Conservation (phyloP, 2,797 vertebrate species). For the Danio choprae region DNA sequence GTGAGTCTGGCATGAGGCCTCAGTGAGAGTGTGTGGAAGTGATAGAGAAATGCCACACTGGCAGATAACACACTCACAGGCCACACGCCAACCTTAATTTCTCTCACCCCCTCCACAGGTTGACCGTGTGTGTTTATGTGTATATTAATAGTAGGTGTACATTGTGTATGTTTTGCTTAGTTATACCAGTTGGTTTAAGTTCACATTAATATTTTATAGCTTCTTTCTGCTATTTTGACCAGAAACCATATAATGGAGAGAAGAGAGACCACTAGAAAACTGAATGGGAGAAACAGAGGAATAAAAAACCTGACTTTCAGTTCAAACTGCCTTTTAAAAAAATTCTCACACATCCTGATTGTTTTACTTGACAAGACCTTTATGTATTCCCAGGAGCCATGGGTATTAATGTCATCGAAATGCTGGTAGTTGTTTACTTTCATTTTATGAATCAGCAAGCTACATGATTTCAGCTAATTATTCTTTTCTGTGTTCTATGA, state of each 20-base stretch:
- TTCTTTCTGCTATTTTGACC: slow-evolving; percentile 29
- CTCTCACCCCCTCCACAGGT: slow-evolving; percentile 25
- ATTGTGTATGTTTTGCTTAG: slow-evolving; percentile 37
- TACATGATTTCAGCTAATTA: too few relatives aligned
- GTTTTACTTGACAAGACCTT: too few relatives aligned
- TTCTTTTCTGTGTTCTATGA: too few relatives aligned
- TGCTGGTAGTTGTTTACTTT: too few relatives aligned
- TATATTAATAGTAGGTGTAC: slow-evolving; percentile 44
- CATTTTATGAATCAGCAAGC: too few relatives aligned
- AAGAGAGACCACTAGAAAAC: background rate
- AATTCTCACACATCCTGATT: too few relatives aligned
- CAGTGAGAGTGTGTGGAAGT: slow-evolving; percentile 40
- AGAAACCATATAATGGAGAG: background rate
- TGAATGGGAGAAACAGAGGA: slow-evolving; percentile 1
- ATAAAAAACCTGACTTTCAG: background rate
- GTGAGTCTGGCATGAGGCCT: slow-evolving; percentile 58
- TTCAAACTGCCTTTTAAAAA: background rate
- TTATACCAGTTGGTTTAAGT: slow-evolving; percentile 35
- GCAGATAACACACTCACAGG: slow-evolving; percentile 50
- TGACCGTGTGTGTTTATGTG: slow-evolving; percentile 38
- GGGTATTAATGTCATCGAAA: too few relatives aligned
- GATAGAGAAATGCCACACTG: slow-evolving; percentile 56
- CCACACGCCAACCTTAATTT: slow-evolving; percentile 9
- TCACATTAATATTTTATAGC: slow-evolving; percentile 39
- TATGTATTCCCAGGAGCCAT: too few relatives aligned